phyloP scores from a whole-genome alignment of 2,113 vertebrate genomes.

The Scomber japonicus region DNA sequence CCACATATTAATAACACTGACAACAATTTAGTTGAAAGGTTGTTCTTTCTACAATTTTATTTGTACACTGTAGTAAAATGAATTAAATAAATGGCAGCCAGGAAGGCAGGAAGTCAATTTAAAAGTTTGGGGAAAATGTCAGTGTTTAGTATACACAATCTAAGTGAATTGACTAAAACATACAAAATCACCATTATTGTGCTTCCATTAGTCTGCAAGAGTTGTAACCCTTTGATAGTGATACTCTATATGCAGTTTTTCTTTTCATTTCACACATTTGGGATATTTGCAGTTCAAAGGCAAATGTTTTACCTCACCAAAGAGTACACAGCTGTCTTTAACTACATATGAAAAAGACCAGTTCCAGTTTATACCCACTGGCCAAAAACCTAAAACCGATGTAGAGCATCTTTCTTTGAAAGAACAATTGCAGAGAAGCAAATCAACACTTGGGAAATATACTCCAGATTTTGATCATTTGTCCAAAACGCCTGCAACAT shows the following conservation, averaged over 20 bases:
- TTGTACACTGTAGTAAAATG: not conserved
- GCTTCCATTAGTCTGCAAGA: not conserved
- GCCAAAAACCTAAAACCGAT: constrained; percentile 61
- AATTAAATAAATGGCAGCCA: not conserved
- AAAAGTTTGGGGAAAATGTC: not conserved
- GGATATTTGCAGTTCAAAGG: constrained; percentile 33
- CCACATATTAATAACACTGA: not conserved
- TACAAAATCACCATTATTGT: not conserved
- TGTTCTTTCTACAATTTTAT: not conserved
- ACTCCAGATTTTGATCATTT: constrained; percentile 45
- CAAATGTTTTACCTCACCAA: constrained; percentile 55
- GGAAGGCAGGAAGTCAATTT: not conserved
- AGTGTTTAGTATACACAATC: too few species aligned
- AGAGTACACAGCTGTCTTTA: constrained; percentile 49
- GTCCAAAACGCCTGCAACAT: constrained; percentile 36
- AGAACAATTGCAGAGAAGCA: constrained; percentile 58
- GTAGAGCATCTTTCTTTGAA: constrained; percentile 47
- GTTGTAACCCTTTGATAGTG: not conserved
- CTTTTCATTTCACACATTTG: constrained; percentile 49
- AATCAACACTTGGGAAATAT: constrained; percentile 40
- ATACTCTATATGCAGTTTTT: not conserved
- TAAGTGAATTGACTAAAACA: not conserved
- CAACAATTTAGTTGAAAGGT: not conserved
- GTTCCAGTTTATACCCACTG: constrained; percentile 29
- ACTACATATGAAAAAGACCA: constrained; percentile 46